These are phyloP conservation scores for Tragelaphus eurycerus DNA, from an alignment of 2,797 vertebrate genomes.

Conservation along the genomic window DNA sequence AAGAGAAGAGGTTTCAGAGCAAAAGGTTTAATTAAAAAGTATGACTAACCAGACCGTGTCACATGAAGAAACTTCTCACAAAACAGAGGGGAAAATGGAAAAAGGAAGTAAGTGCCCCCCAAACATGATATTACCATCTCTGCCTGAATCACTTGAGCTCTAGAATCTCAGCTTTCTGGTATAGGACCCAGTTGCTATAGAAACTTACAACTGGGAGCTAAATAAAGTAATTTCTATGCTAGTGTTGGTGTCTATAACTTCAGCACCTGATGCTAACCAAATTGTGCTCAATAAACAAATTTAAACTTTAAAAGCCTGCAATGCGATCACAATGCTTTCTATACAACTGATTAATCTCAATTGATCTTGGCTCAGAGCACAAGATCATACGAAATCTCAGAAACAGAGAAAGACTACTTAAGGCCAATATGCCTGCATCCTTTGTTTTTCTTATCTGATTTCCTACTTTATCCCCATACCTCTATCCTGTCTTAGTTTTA, in stretches of 20 bases:
- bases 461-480: constrained; percentile 63
- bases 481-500: constrained; percentile 61
- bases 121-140: constrained; percentile 74
- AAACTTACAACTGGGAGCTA: constrained; percentile 87
- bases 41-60: constrained; percentile 75
- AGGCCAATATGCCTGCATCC: constrained; percentile 61
- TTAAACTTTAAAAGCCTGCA: constrained; percentile 84
- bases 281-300: constrained; percentile 86
- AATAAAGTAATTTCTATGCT: constrained; percentile 89
- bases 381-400: constrained; percentile 78
- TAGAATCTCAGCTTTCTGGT: constrained; percentile 81
- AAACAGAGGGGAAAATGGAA: constrained; percentile 48
- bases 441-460: constrained; percentile 77
- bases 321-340: constrained; percentile 80
- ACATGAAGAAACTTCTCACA: constrained; percentile 50
- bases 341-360: constrained; percentile 84
- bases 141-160: constrained; percentile 72
- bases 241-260: constrained; percentile 84
- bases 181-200: constrained; percentile 85
- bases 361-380: constrained; percentile 82
- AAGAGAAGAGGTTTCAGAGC: constrained; percentile 40
- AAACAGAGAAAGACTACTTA: constrained; percentile 77
- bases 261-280: constrained; percentile 85
- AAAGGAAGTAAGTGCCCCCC: constrained; percentile 60
- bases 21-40: constrained; percentile 69